phyloP scores from a whole-genome alignment of 2,113 vertebrate species.

The Sturnira hondurensis region DNA sequence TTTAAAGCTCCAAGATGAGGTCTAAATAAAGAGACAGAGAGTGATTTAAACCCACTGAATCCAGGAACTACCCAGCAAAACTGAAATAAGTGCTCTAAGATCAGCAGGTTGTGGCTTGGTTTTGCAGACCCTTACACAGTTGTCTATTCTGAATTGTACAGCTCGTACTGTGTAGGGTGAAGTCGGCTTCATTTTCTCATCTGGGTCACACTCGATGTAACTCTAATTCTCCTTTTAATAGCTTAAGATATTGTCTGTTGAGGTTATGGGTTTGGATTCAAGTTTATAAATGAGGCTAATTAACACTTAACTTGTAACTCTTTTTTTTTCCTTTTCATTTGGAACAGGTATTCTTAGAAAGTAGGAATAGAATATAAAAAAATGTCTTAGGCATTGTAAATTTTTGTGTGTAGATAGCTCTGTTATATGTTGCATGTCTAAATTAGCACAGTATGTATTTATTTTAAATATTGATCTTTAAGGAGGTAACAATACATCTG shows the following conservation, averaged over 20 bases:
- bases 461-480: conserved; percentile 84
- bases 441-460: conserved; percentile 81
- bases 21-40: conserved; percentile 75
- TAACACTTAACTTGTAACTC: conserved; percentile 72
- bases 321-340: conserved; percentile 51
- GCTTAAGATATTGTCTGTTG: conserved; percentile 65
- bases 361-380: conserved; percentile 79
- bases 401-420: conserved; percentile 78
- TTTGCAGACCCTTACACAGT: not conserved
- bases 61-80: not conserved
- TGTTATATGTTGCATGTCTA: conserved; percentile 79
- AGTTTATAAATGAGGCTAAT: conserved; percentile 82
- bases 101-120: conserved; percentile 36
- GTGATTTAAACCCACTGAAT: conserved; percentile 70
- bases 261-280: conserved; percentile 67
- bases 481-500: conserved; percentile 80
- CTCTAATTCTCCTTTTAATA: conserved; percentile 71
- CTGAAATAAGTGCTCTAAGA: conserved; percentile 23
- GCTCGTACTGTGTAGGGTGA: not conserved
- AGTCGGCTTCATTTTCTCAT: not conserved
- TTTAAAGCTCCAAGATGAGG: conserved; percentile 78
- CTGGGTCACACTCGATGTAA: conserved; percentile 47
- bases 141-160: not conserved
- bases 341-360: conserved; percentile 68
- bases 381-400: conserved; percentile 78